Base-by-base conservation (phyloP, 2,113 vertebrate genomes). In the Pangasianodon gigas region DNA sequence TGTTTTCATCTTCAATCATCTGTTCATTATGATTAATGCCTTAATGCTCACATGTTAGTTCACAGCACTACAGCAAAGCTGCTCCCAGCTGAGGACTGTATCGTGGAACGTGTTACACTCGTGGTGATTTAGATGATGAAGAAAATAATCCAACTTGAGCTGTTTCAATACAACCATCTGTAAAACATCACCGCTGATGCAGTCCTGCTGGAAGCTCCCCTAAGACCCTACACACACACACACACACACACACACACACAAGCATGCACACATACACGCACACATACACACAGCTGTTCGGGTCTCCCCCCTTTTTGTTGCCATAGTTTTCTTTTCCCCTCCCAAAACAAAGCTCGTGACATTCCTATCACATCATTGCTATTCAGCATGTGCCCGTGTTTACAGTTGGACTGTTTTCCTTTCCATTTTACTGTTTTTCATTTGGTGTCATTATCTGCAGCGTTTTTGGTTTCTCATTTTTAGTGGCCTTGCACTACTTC, bases 281-380 rank as follows among this genome's bases (percentile, higher is more conserved):
- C 41, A 86, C 65, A 84, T 2, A 92, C 93, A 92, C 94, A 95
- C 93, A 93, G 80, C 80, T 94, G 65, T 94, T 87, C 93, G 94
- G 95, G 94, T 94, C 94, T 94, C 95, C 95, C 95, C 94, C 94
- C 21, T 60, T 83, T 94, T 94, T 94, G 94, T 94, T 95, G 95
- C 94, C 93, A 95, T 94, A 74, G 89, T 58, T 82, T 87, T 85
- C 44, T 60, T 89, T 52, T 79, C 14, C 67, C 79, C 51, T 69
- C 88, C 82, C 44, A 75, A 89, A 89, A 84, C 67, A 85, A 85
- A 89, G 29, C 88, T 65, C 32, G 19, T 69, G 62, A 69, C 60
- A 86, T 69, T 56, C 54, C 81, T 60, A 41, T 84, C 32, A 84
- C 54, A 84, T 84, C 81, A 60, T 24, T 13, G 18, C 81, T 60